Evolutionary conservation across 64 coral and sea anemone genomes (phyloP).

Genomic region (Montipora cactus): DNA sequence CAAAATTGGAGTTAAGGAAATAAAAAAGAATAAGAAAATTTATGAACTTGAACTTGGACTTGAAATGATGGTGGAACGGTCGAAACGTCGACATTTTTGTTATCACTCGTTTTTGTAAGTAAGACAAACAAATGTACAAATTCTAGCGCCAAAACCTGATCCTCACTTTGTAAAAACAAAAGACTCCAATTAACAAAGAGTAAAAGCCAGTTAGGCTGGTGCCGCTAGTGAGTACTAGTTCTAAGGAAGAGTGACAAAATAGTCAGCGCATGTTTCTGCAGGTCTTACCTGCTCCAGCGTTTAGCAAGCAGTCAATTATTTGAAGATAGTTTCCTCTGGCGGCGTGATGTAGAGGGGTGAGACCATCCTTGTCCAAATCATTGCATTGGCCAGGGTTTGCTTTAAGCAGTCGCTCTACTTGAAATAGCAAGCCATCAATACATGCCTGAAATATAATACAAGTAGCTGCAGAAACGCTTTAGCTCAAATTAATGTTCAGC

Average conservation of each 20-base stretch:
- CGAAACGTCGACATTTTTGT: too few relatives aligned
- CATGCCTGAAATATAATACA: conserved; percentile 44
- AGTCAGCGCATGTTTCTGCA: background rate
- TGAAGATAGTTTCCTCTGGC: conserved; percentile 57
- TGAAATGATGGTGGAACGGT: too few relatives aligned
- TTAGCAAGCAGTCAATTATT: conserved; percentile 65
- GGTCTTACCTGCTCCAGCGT: conserved; percentile 73
- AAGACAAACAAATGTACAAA: too few relatives aligned
- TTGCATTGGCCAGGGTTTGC: conserved; percentile 7
- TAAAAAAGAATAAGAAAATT: too few relatives aligned
- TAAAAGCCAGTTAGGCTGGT: too few relatives aligned
- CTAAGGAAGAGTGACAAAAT: background rate
- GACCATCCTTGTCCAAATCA: conserved; percentile 53
- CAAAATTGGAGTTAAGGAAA: too few relatives aligned
- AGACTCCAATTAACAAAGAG: too few relatives aligned
- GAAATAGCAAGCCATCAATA: conserved; percentile 19
- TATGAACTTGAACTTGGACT: too few relatives aligned
- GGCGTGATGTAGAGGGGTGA: conserved; percentile 77
- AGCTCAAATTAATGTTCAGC: background rate
- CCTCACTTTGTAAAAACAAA: too few relatives aligned
- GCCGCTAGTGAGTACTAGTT: too few relatives aligned
- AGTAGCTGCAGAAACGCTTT: background rate
- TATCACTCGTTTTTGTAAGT: too few relatives aligned
- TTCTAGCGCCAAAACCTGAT: too few relatives aligned
- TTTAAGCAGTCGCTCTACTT: conserved; percentile 10